A percentile compares a stretch with the other conserved stretches of the same genome.
phyloP scores from a whole-genome alignment of 2,888 invertebrate species.

The Parelbella ahira region DNA sequence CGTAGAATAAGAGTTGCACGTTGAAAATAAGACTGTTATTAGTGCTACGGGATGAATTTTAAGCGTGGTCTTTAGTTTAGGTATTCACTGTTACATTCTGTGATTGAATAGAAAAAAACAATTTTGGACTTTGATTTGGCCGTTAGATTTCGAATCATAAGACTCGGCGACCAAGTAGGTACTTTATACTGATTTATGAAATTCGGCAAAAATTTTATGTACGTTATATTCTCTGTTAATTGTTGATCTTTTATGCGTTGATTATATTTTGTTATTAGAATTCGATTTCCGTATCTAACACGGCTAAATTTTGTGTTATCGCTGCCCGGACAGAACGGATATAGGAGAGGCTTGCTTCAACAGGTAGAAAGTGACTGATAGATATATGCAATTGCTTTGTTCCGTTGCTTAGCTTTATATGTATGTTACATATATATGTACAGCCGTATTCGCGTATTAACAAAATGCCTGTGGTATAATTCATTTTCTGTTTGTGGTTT shows the following conservation, averaged over 20 bases:
- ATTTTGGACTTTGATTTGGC: no score
- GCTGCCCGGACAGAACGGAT: slow-evolving; percentile 73
- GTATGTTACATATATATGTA: slow-evolving; percentile 16
- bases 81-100: neutral
- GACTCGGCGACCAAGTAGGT: slow-evolving; percentile 4
- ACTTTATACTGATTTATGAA: slow-evolving; percentile 27
- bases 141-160: slow-evolving; percentile 16
- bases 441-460: slow-evolving; percentile 18
- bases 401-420: slow-evolving; percentile 23
- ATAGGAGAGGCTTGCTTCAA: slow-evolving; percentile 69
- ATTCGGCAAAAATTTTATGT: slow-evolving; percentile 45
- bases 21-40: slow-evolving; percentile 51
- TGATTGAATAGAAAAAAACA: neutral
- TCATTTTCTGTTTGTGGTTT: slow-evolving; percentile 59
- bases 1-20: slow-evolving; percentile 40
- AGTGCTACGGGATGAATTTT: no score
- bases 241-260: slow-evolving; percentile 57
- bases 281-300: slow-evolving; percentile 42
- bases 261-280: slow-evolving; percentile 60
- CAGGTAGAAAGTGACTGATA: slow-evolving; percentile 54
- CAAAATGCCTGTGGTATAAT: slow-evolving; percentile 63
- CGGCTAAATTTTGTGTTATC: slow-evolving; percentile 46
- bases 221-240: slow-evolving; percentile 54
- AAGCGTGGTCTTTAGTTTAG: no score
- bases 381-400: slow-evolving; percentile 37